Evolutionary conservation across 2,888 invertebrate genomes (phyloP).

Genomic region (Apotomis capreana): DNA sequence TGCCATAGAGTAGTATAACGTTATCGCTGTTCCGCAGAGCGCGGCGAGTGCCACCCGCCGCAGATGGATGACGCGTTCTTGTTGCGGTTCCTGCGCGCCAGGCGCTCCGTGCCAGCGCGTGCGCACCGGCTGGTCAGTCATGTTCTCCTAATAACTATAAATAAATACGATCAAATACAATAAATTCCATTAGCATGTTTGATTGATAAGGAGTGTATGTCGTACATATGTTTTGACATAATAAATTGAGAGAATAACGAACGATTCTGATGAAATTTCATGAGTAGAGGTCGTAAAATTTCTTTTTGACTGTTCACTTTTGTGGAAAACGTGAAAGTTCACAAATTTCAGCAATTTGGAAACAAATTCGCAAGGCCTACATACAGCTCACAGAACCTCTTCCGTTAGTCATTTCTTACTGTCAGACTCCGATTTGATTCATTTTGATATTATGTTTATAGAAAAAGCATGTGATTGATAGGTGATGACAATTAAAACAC

Average conservation of each 20-base stretch:
- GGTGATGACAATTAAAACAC: too few relatives aligned
- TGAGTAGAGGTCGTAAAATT: too few relatives aligned
- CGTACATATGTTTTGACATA: neutral
- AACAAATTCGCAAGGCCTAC: too few relatives aligned
- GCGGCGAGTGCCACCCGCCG: constrained; percentile 87
- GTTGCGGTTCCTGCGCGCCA: constrained; percentile 87
- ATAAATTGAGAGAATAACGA: neutral
- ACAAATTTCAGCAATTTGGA: too few relatives aligned
- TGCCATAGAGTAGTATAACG: constrained; percentile 15
- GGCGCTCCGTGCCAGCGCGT: constrained; percentile 86
- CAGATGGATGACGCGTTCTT: constrained; percentile 89
- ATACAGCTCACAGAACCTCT: too few relatives aligned
- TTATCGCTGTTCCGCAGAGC: constrained; percentile 77
- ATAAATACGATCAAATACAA: constrained; percentile 19
- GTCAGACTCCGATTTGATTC: too few relatives aligned
- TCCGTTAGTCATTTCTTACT: too few relatives aligned
- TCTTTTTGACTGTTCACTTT: too few relatives aligned
- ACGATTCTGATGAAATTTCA: too few relatives aligned
- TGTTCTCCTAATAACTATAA: constrained; percentile 37
- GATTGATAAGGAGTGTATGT: neutral
- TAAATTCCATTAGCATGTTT: neutral
- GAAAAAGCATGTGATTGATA: too few relatives aligned
- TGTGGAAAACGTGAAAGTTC: too few relatives aligned
- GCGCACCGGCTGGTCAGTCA: constrained; percentile 88
- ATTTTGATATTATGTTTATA: too few relatives aligned